Evolutionary conservation across 2,113 vertebrate genomes (phyloP).

Genomic region (Gobio gobio): DNA sequence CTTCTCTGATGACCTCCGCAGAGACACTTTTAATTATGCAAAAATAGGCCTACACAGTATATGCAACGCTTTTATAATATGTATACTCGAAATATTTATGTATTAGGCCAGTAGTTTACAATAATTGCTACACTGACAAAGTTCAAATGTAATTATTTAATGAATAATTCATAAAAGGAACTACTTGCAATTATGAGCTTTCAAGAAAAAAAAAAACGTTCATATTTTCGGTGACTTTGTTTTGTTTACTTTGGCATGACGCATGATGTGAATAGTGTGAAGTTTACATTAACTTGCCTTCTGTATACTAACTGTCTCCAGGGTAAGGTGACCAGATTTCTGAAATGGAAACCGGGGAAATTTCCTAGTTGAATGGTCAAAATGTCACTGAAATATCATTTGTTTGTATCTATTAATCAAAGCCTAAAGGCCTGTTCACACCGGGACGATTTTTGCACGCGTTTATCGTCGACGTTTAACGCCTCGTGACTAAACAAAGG

Average conservation of each 20-base stretch:
- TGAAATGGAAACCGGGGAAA: too few relatives aligned
- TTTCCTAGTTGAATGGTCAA: too few relatives aligned
- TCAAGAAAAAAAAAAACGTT: not conserved
- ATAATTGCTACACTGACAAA: constrained; percentile 15
- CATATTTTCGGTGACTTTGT: not conserved
- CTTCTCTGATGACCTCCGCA: constrained; percentile 49
- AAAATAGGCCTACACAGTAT: constrained; percentile 11
- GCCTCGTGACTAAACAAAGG: too few relatives aligned
- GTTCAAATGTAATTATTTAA: constrained; percentile 16
- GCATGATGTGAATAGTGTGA: not conserved
- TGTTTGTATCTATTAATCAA: too few relatives aligned
- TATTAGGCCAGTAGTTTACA: constrained; percentile 14
- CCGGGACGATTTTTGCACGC: too few relatives aligned
- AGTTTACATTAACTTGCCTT: not conserved
- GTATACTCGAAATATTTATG: constrained; percentile 22
- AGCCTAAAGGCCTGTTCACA: too few relatives aligned
- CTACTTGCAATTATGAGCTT: constrained; percentile 8
- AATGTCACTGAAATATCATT: too few relatives aligned
- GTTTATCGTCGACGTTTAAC: too few relatives aligned
- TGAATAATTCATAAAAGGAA: constrained; percentile 9
- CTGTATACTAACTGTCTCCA: too few relatives aligned
- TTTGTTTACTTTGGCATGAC: not conserved
- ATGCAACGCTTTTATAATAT: not conserved
- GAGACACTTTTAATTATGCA: constrained; percentile 44
- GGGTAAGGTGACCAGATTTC: not conserved